Evolutionary conservation across 2,888 invertebrate genomes (phyloP), one percentile per base, ranked within the genome.

Genomic region (Erpobdella octoculata): DNA sequence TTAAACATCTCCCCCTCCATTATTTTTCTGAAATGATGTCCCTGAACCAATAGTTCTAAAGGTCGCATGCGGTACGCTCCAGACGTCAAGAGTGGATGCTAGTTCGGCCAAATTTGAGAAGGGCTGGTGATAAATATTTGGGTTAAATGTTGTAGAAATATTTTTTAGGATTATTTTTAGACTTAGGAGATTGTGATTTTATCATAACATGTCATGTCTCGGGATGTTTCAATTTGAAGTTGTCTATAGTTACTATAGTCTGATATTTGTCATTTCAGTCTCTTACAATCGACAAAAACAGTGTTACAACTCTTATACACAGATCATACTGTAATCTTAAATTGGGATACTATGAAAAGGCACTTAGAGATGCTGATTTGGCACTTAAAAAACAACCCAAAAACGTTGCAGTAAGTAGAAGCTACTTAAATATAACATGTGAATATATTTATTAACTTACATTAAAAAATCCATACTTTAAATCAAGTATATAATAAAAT

Each of bases 341-440:
- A 0, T 85, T 92, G 21, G 93, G 93, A 0, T 89, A 92, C 79
- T 89, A 92, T 0, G 88, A 87, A 18, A 88, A 89, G 76, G 92
- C 92, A 0, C 84, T 93, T 12, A 84, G 86, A 72, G 91, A 93
- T 79, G 92, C 92, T 0, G 91, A 93, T 81, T 86, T 88, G 0
- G 91, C 92, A 0, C 84, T 93, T 3, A 85, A 75, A 15, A 74
- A 71, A 18, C 79, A 80, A 37, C 72, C 72, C 28, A 73, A 65
- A 36, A 72, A 74, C 38, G 64, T 73, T 61, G 48, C 69, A 66
- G 74, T 72, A 25, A 41, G 46, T 35, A 3, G 9, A 37, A 37
- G 1, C n/a, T 31, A 8, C 18, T 8, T 8, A 18, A n/a, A 67
- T 12, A 35, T 41, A 18, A 25, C 25, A 0, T 35, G 9, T 5